Evolutionary conservation across 2,888 invertebrate species (phyloP).

Genomic region (Drosophila austrosaltans): DNA sequence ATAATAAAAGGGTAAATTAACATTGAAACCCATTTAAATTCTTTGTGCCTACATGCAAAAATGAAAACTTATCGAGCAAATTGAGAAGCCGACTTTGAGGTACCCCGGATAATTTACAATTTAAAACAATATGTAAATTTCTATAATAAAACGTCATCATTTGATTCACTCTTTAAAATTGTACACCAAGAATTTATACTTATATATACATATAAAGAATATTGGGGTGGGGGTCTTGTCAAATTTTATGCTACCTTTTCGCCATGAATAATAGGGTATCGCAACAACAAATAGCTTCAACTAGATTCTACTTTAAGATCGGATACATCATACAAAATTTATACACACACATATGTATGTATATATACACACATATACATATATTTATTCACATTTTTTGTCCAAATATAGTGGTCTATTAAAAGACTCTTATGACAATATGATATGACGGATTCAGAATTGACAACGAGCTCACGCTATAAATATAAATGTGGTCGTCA

Average conservation of each 20-base stretch:
- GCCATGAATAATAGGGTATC: neutral
- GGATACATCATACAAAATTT: neutral
- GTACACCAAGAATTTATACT: too few species aligned
- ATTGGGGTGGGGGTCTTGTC: too few species aligned
- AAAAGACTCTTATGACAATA: constrained; percentile 44
- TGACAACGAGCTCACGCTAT: constrained; percentile 12
- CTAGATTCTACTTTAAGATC: constrained; percentile 1
- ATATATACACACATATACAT: neutral
- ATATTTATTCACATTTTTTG: constrained; percentile 24
- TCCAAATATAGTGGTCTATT: constrained; percentile 69
- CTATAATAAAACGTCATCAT: neutral
- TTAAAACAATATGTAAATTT: neutral
- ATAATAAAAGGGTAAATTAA: constrained; percentile 1
- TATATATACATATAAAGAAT: too few species aligned
- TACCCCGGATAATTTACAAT: neutral
- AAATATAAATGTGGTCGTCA: constrained; percentile 26
- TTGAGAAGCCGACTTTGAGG: neutral
- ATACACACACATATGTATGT: neutral
- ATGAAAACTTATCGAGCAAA: neutral
- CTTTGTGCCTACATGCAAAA: constrained; percentile 5
- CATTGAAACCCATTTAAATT: constrained; percentile 15
- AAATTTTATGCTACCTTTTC: too few species aligned
- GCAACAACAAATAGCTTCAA: constrained; percentile 8
- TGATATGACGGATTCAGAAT: constrained; percentile 36
- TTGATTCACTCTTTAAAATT: too few species aligned